Conservation (phyloP, 1,140 invertebrate genomes). For the Andricus grossulariae region DNA sequence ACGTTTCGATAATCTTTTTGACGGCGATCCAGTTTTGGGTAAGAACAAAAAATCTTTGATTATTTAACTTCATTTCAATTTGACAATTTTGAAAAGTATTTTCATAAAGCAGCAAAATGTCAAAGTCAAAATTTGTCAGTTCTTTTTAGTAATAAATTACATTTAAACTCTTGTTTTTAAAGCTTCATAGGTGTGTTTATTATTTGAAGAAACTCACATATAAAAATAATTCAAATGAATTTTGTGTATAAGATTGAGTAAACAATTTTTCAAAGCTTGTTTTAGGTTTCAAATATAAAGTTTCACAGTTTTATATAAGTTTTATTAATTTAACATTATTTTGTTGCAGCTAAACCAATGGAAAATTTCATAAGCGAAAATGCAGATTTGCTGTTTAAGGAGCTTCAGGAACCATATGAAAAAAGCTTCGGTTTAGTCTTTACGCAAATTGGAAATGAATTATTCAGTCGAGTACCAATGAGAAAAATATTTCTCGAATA, state of each 20-base stretch:
- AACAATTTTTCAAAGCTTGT: neutral
- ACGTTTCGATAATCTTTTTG: constrained; percentile 80
- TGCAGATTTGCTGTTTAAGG: constrained; percentile 80
- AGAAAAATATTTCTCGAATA: constrained; percentile 78
- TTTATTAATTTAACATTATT: constrained; percentile 31
- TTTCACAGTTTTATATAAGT: neutral
- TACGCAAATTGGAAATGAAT: constrained; percentile 78
- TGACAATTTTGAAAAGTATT: too few species aligned
- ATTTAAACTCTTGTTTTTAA: too few species aligned
- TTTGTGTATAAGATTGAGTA: too few species aligned
- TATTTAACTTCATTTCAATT: too few species aligned
- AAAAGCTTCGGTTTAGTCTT: constrained; percentile 80
- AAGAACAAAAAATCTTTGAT: constrained; percentile 16
- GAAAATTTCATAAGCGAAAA: constrained; percentile 81
- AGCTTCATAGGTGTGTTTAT: too few species aligned
- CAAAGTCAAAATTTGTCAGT: too few species aligned
- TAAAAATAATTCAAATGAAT: too few species aligned
- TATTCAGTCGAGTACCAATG: constrained; percentile 80
- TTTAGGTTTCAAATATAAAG: neutral
- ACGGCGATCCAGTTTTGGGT: constrained; percentile 77
- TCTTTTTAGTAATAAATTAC: too few species aligned
- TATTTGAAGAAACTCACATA: too few species aligned
- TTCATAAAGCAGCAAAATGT: too few species aligned
- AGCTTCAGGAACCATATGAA: constrained; percentile 80
- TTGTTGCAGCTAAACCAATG: constrained; percentile 65